These are phyloP conservation scores for Pachyramphus minor DNA, from an alignment of 2,113 vertebrate species.

Conservation along the genomic window DNA sequence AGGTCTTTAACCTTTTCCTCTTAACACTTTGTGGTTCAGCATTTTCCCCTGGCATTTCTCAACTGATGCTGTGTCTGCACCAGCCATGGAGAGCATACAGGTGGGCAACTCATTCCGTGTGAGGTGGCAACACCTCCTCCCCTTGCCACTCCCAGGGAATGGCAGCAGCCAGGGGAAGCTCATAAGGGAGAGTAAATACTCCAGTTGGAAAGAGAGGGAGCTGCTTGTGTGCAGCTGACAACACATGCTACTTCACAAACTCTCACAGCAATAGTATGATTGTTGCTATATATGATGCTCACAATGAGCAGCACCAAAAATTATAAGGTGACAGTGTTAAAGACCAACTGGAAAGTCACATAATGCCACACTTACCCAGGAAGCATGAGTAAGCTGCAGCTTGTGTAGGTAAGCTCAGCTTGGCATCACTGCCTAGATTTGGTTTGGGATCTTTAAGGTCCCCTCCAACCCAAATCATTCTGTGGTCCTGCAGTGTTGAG, in stretches of 20 bases:
- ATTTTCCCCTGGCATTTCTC: neutral
- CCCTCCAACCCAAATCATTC: neutral
- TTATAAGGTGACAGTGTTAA: neutral
- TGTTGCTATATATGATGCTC: neutral
- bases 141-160: neutral
- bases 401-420: neutral
- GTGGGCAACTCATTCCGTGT: neutral
- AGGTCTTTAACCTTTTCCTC: neutral
- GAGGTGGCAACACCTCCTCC: neutral
- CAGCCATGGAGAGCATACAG: neutral
- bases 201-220: neutral
- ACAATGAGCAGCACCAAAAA: neutral
- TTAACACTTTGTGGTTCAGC: neutral
- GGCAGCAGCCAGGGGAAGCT: neutral
- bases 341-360: neutral
- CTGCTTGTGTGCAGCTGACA: neutral
- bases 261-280: neutral
- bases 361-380: neutral
- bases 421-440: neutral
- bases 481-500: neutral
- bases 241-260: neutral
- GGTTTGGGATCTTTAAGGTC: neutral
- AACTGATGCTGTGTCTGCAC: neutral
- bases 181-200: neutral
- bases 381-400: neutral